A percentile compares a stretch with the other conserved stretches of the same genome.
Conservation (phyloP, 2,888 invertebrate genomes). For the Vandiemenella viatica region DNA sequence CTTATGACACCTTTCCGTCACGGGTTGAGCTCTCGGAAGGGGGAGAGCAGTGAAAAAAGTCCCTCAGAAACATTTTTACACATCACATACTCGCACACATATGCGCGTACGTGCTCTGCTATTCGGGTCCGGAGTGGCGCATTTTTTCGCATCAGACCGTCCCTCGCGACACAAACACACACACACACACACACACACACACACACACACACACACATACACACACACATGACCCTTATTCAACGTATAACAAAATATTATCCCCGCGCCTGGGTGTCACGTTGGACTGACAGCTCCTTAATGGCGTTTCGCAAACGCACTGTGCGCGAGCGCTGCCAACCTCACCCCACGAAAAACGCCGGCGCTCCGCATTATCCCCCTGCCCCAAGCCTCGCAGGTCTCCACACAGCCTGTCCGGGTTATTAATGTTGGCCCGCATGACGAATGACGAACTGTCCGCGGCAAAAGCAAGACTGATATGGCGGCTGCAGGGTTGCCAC, state of each 20-base stretch:
- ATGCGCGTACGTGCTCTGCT: too few relatives aligned
- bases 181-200: too few relatives aligned
- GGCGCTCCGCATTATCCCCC: neutral
- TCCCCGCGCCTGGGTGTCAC: conserved; percentile 29
- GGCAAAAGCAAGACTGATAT: conserved; percentile 36
- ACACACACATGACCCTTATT: too few relatives aligned
- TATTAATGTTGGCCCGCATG: conserved; percentile 31
- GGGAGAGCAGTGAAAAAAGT: too few relatives aligned
- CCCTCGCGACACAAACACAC: too few relatives aligned
- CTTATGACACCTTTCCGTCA: too few relatives aligned
- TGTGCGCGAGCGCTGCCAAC: neutral
- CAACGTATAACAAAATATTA: conserved; percentile 13
- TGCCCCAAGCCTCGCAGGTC: conserved; percentile 3
- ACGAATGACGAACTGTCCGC: conserved; percentile 38
- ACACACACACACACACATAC: too few relatives aligned
- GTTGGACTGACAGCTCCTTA: conserved; percentile 35
- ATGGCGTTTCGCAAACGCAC: conserved; percentile 26
- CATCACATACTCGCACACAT: too few relatives aligned
- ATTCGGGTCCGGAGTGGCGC: too few relatives aligned
- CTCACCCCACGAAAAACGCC: neutral
- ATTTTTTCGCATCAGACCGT: too few relatives aligned
- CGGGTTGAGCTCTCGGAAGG: too few relatives aligned
- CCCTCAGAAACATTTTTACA: too few relatives aligned
- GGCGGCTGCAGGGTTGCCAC: neutral
- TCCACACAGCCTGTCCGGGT: conserved; percentile 11